phyloP scores from a whole-genome alignment of 1,140 invertebrate genomes.

The Drosophila burlai region DNA sequence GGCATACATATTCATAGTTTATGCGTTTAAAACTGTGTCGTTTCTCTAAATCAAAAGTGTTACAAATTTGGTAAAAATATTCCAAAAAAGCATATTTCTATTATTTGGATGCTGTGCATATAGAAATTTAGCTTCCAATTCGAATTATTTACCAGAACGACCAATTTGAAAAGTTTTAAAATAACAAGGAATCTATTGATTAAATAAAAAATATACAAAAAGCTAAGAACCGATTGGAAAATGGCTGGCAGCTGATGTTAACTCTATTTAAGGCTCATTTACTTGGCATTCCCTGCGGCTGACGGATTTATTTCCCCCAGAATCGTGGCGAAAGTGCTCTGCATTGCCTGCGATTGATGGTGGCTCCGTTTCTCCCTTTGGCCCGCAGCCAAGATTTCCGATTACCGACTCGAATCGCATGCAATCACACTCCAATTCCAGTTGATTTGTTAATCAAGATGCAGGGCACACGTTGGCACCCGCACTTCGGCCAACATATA shows the following conservation, averaged over 20 bases:
- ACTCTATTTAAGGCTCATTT: conserved; percentile 31
- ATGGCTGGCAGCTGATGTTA: conserved; percentile 7
- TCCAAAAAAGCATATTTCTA: neutral
- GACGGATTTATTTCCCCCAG: conserved; percentile 20
- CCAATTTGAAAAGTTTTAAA: neutral
- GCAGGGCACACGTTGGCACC: conserved; percentile 38
- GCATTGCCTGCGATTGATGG: conserved; percentile 10
- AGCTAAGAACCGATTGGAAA: neutral
- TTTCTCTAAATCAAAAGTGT: neutral
- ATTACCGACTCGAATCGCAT: conserved; percentile 33
- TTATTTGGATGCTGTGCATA: too few species aligned
- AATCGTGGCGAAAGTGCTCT: conserved; percentile 19
- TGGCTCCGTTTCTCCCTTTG: conserved; percentile 38
- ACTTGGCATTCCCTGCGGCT: conserved; percentile 4
- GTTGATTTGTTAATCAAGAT: conserved; percentile 73
- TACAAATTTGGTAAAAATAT: neutral
- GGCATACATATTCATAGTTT: too few species aligned
- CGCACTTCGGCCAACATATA: conserved; percentile 31
- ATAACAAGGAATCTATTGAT: neutral
- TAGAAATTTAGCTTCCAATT: too few species aligned
- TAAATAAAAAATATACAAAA: neutral
- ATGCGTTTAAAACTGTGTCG: neutral
- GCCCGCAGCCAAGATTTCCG: conserved; percentile 45
- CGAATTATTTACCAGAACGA: neutral
- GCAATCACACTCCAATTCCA: conserved; percentile 56